Base-by-base conservation (phyloP, 64 coral and sea anemone species). In the Stichodactyla helianthus region DNA sequence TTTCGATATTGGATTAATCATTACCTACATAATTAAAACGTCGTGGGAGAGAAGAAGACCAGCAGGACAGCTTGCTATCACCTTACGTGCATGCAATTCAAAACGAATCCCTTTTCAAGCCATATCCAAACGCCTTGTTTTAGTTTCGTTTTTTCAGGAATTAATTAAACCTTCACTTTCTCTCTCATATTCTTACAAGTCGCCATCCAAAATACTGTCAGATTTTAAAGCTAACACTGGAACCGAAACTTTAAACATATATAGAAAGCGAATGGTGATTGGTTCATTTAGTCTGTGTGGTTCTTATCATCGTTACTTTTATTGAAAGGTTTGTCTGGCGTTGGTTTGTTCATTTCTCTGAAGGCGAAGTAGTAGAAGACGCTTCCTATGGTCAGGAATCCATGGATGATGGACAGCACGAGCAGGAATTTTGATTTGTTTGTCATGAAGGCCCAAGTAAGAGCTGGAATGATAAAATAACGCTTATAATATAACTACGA, bases 321-420 rank as follows among this genome's bases (percentile, higher is more conserved):
- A 55, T 20, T 80, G 52, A 79, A 87, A n/a, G 90, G 90, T 82
- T 92, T 92, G n/a, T 92, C 90, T 6, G 90, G 90, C 4, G 90
- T 92, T 23, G 90, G 90, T 92, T 92, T 92, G 76, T 92, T 92
- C 23, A 92, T 26, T 68, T 87, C 63, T 54, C 90, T 82, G 57
- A 92, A 85, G 18, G 90, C 90, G 19, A 87, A 59, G 58, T 85
- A 92, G 60, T 92, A 92, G 85, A 87, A 92, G 11, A 87, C 26
- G 78, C 90, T 92, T 27, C 85, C 90, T 64, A 87, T 18, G 25
- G 85, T 68, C 23, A 92, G 22, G n/a, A 87, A 10, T 11, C 71
- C 85, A 25, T 92, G 90, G 51, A 92, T 10, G 54, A 79, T 53
- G 77, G 90, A 52, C 85, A 92, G 58, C 1, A 9, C 57, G 20